Evolutionary conservation across 2,113 vertebrate genomes (phyloP).

Genomic region (Arvicanthis niloticus): DNA sequence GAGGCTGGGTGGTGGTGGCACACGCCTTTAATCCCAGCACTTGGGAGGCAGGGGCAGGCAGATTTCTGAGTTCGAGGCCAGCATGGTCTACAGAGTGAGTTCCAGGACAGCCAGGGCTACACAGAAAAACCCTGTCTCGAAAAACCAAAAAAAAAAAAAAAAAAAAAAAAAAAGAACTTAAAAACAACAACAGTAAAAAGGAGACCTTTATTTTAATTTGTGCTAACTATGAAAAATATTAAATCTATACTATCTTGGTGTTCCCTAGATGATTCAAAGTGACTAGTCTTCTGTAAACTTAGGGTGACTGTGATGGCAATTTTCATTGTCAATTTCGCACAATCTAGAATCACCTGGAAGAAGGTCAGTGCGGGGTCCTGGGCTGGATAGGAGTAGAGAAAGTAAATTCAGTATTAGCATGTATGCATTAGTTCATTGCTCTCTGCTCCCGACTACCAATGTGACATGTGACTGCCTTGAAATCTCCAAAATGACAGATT

Average conservation of each 20-base stretch:
- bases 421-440: background rate
- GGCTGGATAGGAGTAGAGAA: background rate
- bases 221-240: background rate
- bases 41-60: too few relatives aligned
- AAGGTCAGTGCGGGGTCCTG: background rate
- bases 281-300: background rate
- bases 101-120: too few relatives aligned
- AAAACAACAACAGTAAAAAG: background rate
- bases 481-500: background rate
- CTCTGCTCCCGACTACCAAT: background rate
- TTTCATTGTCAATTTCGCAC: background rate
- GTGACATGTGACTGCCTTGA: background rate
- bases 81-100: too few relatives aligned
- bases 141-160: too few relatives aligned
- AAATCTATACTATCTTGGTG: background rate
- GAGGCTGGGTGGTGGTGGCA: too few relatives aligned
- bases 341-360: background rate
- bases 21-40: too few relatives aligned
- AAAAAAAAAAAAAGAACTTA: background rate
- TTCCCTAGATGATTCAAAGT: background rate
- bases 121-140: too few relatives aligned
- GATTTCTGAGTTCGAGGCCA: too few relatives aligned
- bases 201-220: background rate
- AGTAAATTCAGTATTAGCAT: too few relatives aligned
- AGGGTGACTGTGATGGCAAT: background rate